phyloP scores from a whole-genome alignment of 2,888 invertebrate species.

The Exocentrus adspersus region DNA sequence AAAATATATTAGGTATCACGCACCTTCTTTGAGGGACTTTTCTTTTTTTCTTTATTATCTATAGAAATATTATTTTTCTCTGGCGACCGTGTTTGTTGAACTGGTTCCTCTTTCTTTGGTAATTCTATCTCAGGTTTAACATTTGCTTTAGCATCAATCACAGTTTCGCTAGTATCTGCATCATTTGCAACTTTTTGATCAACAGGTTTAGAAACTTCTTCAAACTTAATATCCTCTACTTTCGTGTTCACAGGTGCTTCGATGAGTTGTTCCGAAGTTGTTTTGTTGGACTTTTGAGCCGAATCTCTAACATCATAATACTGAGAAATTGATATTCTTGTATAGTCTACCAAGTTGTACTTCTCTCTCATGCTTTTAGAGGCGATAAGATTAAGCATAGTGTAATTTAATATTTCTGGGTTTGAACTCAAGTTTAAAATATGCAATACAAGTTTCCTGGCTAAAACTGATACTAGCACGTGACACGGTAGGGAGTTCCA shows the following conservation, averaged over 20 bases:
- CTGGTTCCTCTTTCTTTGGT: background rate
- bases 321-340: conserved; percentile 41
- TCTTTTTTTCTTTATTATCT: background rate
- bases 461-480: conserved; percentile 70
- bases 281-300: conserved; percentile 9
- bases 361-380: conserved; percentile 44
- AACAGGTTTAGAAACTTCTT: no score
- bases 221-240: no score
- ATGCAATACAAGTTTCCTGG: conserved; percentile 68
- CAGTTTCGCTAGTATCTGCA: background rate
- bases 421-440: conserved; percentile 65
- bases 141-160: conserved; percentile 4
- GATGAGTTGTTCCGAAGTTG: conserved; percentile 4
- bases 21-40: conserved; percentile 13
- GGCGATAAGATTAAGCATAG: conserved; percentile 48
- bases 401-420: conserved; percentile 66
- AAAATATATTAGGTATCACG: background rate
- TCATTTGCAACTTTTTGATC: background rate
- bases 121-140: background rate
- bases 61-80: conserved; percentile 7
- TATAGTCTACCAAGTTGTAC: conserved; percentile 51
- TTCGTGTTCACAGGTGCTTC: conserved; percentile 10
- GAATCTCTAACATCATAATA: conserved; percentile 42
- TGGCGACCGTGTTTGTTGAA: background rate
- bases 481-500: conserved; percentile 75